Base-by-base conservation (phyloP, 2,113 vertebrate genomes). In the Kobus ellipsiprymnus region DNA sequence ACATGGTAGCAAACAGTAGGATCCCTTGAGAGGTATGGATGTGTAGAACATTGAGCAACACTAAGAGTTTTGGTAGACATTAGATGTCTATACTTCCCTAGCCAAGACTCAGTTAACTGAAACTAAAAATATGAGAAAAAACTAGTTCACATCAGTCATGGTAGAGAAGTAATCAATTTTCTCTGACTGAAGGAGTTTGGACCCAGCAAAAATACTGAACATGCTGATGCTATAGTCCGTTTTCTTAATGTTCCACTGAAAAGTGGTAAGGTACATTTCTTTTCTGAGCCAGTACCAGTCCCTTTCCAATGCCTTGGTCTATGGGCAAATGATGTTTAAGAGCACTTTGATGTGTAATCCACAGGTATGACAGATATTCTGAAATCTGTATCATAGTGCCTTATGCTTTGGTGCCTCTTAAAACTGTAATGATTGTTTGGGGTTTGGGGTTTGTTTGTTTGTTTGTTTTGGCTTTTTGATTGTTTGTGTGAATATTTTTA, bases 201-300 rank as follows among this genome's bases (percentile, higher is more conserved):
- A 85, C 21, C 77, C 8, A 17, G 85, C 83, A 88, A 90, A 94
- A 85, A 86, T 88, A 84, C 52, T 44, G 71, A 97, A 90, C 50
- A 94, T 97, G 94, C 86, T 98, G 80, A 95, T 93, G 48, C 82
- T 97, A 64, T 55, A 90, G 83, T 98, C 83, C 40, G 50, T 97
- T 93, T 97, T 98, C 81, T 98, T 98, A 82, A 94, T 95, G 48
- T 97, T 98, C 97, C 7, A 29, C 97, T 98, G 95, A 71, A 95
- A 93, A 97, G 95, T 94, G 93, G 62, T 98, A 97, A 97, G 50
- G 33, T 33, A 91, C 74, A 91, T 33, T 98, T 97, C 57, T 44
- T 97, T 97, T 97, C 64, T 71, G 57, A 93, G 36, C 16, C 40
- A 60, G 27, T 67, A 46, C 19, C 11, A 85, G 17, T 17, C 27